Base-by-base conservation (phyloP, 2,113 vertebrate genomes). In the Willisornis vidua region DNA sequence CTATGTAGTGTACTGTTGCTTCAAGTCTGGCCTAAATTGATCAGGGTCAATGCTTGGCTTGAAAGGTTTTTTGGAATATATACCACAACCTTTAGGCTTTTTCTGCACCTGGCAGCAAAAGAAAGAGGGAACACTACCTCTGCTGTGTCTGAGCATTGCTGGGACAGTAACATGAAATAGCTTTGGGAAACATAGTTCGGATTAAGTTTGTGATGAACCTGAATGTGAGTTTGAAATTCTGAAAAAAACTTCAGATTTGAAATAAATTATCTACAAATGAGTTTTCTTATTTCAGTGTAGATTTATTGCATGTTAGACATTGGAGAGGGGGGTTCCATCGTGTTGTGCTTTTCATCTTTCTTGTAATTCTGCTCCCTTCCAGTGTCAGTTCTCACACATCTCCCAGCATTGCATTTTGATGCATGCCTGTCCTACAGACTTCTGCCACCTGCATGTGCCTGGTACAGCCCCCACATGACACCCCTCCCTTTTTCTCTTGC, bases 371-470 rank as follows among this genome's bases (percentile, higher is more conserved):
- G 22, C 61, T 97, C 89, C 75, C 75, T 52, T 94, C 85, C n/a
- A 63, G 83, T 61, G 90, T 85, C 90, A 78, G 70, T 68, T 87
- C 95, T 94, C 89, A 88, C 73, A 66, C 55, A 11, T 68, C 55
- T 95, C 89, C 88, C 84, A 61, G 28, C 35, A 57, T 82, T 89
- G 35, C 79, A 72, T 95, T 83, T 96, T 65, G 84, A 76, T 92
- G 76, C 7, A 3, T 2, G 24, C 52, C 75, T 93, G 89, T 93
- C 93, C 90, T 88, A 31, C 1, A 11, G 79, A 6, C 95, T 96
- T 89, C 75, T 94, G 75, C 91, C 93, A 94, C 96, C 94, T 96
- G 93, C 33, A 1, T 83, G 51, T 74, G 85, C 80, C 81, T 91
- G 66, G 79, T 23, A 54, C 41, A 90, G 65, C 76, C 73, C 65